Evolutionary conservation across 2,888 invertebrate genomes (phyloP).

Genomic region (Lepidonotus clava): DNA sequence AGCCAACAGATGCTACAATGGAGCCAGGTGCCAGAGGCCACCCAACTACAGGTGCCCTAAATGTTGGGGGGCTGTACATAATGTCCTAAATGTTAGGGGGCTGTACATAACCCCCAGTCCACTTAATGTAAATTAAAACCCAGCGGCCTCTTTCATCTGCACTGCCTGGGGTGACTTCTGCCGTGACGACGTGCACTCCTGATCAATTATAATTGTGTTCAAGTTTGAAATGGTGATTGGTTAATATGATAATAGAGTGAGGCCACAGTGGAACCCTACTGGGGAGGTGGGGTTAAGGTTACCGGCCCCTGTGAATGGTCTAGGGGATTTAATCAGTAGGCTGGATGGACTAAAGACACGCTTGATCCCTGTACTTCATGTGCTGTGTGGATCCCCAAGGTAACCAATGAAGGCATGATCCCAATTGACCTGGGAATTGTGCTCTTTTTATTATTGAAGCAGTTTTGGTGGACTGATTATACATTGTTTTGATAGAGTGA

Average conservation of each 20-base stretch:
- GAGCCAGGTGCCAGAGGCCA: background rate
- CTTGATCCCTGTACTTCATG: too few species aligned
- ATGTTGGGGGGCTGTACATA: background rate
- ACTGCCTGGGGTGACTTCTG: conserved; percentile 1
- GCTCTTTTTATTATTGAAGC: too few species aligned
- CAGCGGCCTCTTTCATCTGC: conserved; percentile 5
- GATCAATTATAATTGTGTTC: conserved; percentile 42
- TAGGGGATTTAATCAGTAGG: too few species aligned
- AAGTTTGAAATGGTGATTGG: conserved; percentile 49
- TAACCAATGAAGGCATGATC: too few species aligned
- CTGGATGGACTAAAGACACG: too few species aligned
- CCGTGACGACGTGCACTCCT: background rate
- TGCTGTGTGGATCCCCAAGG: too few species aligned
- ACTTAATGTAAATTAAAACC: conserved; percentile 36
- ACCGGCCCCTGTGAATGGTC: too few species aligned
- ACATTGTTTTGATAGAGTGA: too few species aligned
- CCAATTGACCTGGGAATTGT: too few species aligned
- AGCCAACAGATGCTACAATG: background rate
- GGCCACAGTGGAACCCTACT: background rate
- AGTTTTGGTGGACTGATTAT: too few species aligned
- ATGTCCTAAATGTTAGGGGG: background rate
- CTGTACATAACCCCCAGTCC: conserved; percentile 13
- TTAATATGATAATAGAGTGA: conserved; percentile 37
- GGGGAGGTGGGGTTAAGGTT: background rate
- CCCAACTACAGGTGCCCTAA: conserved; percentile 39